Base-by-base conservation (phyloP, 2,113 vertebrate species). In the Agapornis roseicollis region DNA sequence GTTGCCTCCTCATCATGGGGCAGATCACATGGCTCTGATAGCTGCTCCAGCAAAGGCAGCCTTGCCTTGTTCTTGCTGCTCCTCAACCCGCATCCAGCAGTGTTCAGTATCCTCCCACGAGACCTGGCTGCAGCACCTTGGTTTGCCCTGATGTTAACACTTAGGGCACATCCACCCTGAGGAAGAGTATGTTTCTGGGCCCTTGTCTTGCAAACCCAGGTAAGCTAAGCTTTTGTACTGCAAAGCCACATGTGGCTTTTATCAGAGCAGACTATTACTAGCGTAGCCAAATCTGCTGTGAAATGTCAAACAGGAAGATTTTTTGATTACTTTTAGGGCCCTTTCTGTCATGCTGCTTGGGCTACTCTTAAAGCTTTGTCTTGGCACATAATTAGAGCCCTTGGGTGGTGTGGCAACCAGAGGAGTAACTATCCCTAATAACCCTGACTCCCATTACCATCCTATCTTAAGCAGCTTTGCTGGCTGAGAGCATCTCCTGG, bases 81-180 rank as follows among this genome's bases (percentile, higher is more conserved):
- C 41, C 35, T 60, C 22, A 47, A 0, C 50, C 23, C 0, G 0
- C 41, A n/a, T 20, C 41, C 55, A 63, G 55, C 1, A 0, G 28
- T 1, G 9, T 31, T 74, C 37, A 24, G 37, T 56, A 22, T 18
- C 55, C 31, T 23, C 50, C 61, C 22, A 5, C 0, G 1, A 22
- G 39, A 7, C 6, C 24, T 5, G 28, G 18, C 78, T 56, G 53
- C 49, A 29, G 4, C 1, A 1, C 50, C 18, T 41, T 56, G 12
- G 1, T 31, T 86, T 86, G 27, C 33, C 33, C 33, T 25, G 13
- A 3, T 9, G 12, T 23, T 46, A 23, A 58, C 37, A 3, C 16
- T 20, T 7, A 17, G 10, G 16, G 18, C 12, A 19, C 31, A n/a
- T 44, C 24, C 53, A 5, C 29, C 22, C 78, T 63, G 41, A 42